Evolutionary conservation across 2,113 vertebrate species (phyloP).

Genomic region (Dryoscopus gambensis): DNA sequence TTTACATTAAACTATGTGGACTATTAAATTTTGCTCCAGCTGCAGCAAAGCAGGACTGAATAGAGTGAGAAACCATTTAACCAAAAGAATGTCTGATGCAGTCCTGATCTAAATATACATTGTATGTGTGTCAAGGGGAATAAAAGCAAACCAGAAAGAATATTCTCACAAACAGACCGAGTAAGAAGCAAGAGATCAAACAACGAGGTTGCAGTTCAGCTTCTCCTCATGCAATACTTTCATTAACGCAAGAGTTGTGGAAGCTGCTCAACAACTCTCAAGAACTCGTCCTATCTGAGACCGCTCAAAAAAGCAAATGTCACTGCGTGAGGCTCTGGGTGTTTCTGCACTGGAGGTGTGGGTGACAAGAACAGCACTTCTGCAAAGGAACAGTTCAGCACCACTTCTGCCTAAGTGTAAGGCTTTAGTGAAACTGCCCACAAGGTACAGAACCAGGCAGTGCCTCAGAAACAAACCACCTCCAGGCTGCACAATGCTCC

Average conservation of each 20-base stretch:
- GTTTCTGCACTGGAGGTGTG: not conserved
- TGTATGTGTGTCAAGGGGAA: not conserved
- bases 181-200: not conserved
- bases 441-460: not conserved
- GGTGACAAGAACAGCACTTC: not conserved
- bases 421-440: not conserved
- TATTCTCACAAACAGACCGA: not conserved
- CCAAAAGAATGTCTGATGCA: not conserved
- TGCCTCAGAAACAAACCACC: not conserved
- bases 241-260: not conserved
- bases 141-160: not conserved
- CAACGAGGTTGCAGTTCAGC: not conserved
- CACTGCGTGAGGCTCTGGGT: not conserved
- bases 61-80: not conserved
- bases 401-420: not conserved
- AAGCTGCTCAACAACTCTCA: not conserved
- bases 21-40: conserved; percentile 12
- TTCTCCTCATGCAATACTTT: not conserved
- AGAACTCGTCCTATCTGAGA: not conserved
- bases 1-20: not conserved
- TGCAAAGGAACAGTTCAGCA: not conserved
- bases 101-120: not conserved
- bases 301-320: not conserved
- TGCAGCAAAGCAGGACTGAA: not conserved
- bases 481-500: not conserved